Conservation (phyloP, 2,797 vertebrate species). For the Liparis tanakae region DNA sequence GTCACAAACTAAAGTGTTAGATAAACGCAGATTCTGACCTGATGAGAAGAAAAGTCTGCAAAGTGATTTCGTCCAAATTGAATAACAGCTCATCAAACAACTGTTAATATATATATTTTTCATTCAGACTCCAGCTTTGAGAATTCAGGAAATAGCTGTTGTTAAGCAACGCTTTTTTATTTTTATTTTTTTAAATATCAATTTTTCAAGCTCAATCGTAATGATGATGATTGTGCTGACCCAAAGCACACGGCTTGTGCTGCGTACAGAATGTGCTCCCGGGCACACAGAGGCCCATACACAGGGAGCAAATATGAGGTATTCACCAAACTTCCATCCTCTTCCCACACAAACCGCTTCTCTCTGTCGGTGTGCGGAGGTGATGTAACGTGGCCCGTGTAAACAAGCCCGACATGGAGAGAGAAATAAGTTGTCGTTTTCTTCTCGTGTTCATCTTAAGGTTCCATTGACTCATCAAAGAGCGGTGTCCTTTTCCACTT, state of each 20-base stretch:
- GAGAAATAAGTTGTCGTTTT: constrained; percentile 35
- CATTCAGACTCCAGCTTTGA: background rate
- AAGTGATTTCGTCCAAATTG: background rate
- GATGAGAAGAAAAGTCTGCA: background rate
- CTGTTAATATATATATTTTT: background rate
- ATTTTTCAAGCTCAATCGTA: background rate
- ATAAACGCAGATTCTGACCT: background rate
- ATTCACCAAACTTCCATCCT: constrained; percentile 61
- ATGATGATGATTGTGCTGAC: background rate
- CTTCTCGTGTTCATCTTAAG: constrained; percentile 36
- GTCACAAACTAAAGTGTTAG: background rate
- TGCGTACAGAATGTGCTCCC: constrained; percentile 7
- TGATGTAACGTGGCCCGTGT: constrained; percentile 69
- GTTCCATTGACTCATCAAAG: constrained; percentile 65
- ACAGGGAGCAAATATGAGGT: constrained; percentile 53
- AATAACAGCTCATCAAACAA: background rate
- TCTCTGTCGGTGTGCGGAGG: constrained; percentile 56
- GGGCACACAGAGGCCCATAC: constrained; percentile 43
- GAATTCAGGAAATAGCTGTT: background rate
- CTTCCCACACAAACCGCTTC: constrained; percentile 64
- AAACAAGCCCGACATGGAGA: constrained; percentile 54
- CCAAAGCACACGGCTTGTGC: background rate
- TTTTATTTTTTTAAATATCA: background rate
- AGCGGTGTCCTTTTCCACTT: constrained; percentile 52
- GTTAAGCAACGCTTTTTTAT: background rate